Evolutionary conservation across 2,113 vertebrate species (phyloP).

Genomic region (Trochalopteron elliotii): DNA sequence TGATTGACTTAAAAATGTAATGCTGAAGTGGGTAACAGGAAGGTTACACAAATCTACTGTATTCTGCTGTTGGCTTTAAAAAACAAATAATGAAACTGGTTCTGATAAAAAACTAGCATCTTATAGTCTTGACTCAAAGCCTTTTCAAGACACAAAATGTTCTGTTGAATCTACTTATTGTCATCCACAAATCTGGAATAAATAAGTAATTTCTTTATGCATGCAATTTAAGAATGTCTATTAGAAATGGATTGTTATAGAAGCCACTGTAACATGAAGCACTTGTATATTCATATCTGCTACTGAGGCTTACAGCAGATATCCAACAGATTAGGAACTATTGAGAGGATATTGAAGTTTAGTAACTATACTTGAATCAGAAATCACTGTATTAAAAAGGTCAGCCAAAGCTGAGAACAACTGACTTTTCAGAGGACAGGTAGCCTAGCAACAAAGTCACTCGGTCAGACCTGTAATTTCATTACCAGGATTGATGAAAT

Average conservation of each 20-base stretch:
- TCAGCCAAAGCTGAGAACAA: not conserved
- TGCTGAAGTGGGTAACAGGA: not conserved
- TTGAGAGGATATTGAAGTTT: not conserved
- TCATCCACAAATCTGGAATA: not conserved
- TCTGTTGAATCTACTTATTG: not conserved
- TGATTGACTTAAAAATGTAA: not conserved
- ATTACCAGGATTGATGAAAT: constrained; percentile 12
- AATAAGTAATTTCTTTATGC: not conserved
- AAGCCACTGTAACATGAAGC: not conserved
- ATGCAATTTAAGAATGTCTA: not conserved
- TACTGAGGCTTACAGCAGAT: not conserved
- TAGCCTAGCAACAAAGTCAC: constrained; percentile 41
- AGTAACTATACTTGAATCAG: not conserved
- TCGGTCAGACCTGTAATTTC: not conserved
- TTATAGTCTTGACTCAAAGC: not conserved
- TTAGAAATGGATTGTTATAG: not conserved
- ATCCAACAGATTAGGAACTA: not conserved
- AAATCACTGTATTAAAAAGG: not conserved
- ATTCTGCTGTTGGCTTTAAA: not conserved
- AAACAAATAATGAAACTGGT: not conserved
- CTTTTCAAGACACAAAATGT: not conserved
- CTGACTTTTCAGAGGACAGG: not conserved
- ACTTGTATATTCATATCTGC: not conserved
- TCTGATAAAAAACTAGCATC: not conserved
- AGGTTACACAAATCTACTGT: not conserved